Percentiles rank a stretch among this genome's conserved stretches.
Evolutionary conservation across 2,888 invertebrate genomes (phyloP).

Genomic region (Empis stercorea): DNA sequence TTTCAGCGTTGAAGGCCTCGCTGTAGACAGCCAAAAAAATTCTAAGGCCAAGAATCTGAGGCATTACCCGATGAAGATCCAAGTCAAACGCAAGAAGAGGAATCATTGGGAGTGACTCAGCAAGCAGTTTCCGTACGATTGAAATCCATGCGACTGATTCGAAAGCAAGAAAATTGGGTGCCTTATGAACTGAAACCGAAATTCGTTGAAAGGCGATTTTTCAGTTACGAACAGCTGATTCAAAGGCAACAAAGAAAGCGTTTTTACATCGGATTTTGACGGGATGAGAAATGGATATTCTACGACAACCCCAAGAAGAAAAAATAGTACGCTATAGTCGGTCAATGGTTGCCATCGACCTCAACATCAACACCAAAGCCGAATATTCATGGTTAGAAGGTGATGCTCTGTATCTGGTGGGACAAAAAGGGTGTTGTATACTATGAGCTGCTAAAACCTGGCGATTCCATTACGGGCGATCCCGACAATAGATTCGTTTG

Average conservation of each 20-base stretch:
- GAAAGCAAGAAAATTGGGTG: background rate
- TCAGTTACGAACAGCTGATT: background rate
- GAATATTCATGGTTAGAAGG: constrained; percentile 15
- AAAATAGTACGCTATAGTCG: no score
- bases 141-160: background rate
- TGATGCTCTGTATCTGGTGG: constrained; percentile 12
- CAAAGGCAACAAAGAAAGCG: background rate
- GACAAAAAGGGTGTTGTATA: background rate
- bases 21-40: background rate
- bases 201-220: background rate
- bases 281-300: background rate
- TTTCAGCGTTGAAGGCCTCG: background rate
- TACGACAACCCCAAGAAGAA: background rate
- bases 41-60: background rate
- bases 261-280: background rate
- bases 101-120: background rate
- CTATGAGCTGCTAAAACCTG: background rate
- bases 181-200: background rate
- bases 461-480: background rate
- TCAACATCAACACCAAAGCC: constrained; percentile 5
- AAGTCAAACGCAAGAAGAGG: background rate
- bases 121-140: background rate
- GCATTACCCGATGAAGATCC: constrained; percentile 4
- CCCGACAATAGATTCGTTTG: constrained; percentile 2
- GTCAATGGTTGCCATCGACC: no score